Conservation (phyloP, 2,888 invertebrate genomes). For the Agelastica alni region DNA sequence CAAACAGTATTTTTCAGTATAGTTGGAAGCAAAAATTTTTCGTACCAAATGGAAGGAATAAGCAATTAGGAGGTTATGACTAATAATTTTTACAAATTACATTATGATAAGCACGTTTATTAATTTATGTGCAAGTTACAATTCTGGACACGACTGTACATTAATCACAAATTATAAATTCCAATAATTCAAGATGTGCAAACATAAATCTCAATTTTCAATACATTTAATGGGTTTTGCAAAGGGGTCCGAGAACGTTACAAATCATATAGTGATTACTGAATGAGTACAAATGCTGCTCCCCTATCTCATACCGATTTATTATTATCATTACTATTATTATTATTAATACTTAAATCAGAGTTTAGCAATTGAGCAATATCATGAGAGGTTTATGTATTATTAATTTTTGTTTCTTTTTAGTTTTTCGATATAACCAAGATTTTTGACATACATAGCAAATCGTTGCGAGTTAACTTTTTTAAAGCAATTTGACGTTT, state of each 20-base stretch:
- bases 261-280: constrained; percentile 54
- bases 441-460: constrained; percentile 12
- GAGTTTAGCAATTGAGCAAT: constrained; percentile 54
- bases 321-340: constrained; percentile 53
- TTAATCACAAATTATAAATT: constrained; percentile 3
- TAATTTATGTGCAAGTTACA: no score
- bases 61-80: no score
- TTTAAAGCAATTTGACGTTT: background rate
- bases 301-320: constrained; percentile 45
- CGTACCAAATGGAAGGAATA: no score
- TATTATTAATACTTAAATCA: constrained; percentile 49
- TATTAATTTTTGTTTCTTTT: constrained; percentile 33
- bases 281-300: constrained; percentile 56
- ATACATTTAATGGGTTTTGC: constrained; percentile 22
- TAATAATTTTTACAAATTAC: no score
- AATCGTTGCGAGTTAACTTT: no score
- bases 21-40: no score
- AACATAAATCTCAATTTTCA: constrained; percentile 16
- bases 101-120: no score
- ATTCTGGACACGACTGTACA: no score
- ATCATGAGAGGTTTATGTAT: constrained; percentile 50
- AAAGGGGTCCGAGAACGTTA: constrained; percentile 41
- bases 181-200: background rate
- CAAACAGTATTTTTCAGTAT: no score
- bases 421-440: constrained; percentile 24